Conservation (phyloP, 35 echinoderm and acorn worm genomes). For the Patiria miniata region DNA sequence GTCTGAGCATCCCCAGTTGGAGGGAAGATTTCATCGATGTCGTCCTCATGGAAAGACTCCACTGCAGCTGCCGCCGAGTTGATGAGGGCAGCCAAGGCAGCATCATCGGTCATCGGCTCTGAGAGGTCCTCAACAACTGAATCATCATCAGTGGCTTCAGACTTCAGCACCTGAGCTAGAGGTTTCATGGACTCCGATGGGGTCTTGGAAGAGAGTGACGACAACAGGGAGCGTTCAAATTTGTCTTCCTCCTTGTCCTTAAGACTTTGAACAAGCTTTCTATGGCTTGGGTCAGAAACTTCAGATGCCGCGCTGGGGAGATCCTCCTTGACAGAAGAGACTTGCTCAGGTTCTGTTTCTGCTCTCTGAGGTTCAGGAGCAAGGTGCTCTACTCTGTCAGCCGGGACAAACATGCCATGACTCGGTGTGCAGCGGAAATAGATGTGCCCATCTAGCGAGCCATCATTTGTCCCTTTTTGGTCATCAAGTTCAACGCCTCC, state of each 20-base stretch:
- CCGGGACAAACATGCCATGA: slow-evolving; percentile 76
- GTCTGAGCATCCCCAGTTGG: slow-evolving; percentile 43
- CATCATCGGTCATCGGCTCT: slow-evolving; percentile 82
- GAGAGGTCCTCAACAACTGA: slow-evolving; percentile 82
- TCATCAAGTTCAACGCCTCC: slow-evolving; percentile 86
- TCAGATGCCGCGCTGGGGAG: slow-evolving; percentile 16
- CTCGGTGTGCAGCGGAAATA: slow-evolving; percentile 75
- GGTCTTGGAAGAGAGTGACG: slow-evolving; percentile 38
- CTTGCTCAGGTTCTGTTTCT: background rate
- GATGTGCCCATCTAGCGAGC: slow-evolving; percentile 35
- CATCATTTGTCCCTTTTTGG: slow-evolving; percentile 72
- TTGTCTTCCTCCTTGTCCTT: slow-evolving; percentile 50
- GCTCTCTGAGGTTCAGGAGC: slow-evolving; percentile 19
- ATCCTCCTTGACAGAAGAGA: slow-evolving; percentile 65
- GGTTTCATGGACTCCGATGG: slow-evolving; percentile 9
- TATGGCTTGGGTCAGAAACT: slow-evolving; percentile 29
- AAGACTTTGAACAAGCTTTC: background rate
- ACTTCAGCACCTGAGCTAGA: slow-evolving; percentile 11
- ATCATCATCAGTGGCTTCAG: slow-evolving; percentile 75
- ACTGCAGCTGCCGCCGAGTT: slow-evolving; percentile 84
- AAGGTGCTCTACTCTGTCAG: slow-evolving; percentile 53
- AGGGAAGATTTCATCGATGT: background rate
- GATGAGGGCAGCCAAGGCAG: slow-evolving; percentile 82
- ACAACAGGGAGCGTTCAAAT: slow-evolving; percentile 19
- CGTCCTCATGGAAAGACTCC: slow-evolving; percentile 81